Evolutionary conservation across 92 coral and sea anemone genomes (phyloP), one percentile per base, ranked within the genome.

Genomic region (Blastomussa wellsi): DNA sequence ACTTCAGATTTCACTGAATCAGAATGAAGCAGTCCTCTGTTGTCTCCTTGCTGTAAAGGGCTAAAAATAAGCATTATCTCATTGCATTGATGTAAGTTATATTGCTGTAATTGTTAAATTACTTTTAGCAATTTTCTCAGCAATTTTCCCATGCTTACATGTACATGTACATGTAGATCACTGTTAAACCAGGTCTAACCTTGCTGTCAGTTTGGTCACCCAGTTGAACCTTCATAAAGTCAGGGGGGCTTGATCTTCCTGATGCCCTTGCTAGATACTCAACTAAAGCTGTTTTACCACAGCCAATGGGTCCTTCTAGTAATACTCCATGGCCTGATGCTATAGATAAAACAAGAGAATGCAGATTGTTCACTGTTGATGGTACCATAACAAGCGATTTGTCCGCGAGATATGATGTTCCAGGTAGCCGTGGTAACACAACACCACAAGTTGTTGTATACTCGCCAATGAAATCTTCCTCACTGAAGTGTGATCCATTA

Each of bases 131-230:
- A n/a, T n/a, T n/a, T n/a, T n/a, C n/a, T n/a, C n/a, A n/a, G n/a
- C n/a, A n/a, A n/a, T n/a, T n/a, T n/a, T n/a, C n/a, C n/a, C n/a
- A n/a, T n/a, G n/a, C 44, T 39, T 39, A 3, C 44, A 3, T 3
- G 44, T 39, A 39, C 44, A 39, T 39, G 7, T 39, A 39, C 44
- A 41, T 41, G 44, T 41, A 41, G 4, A 41, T 41, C 44, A 41
- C 44, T 41, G 3, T 7, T 41, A 38, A 22, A 20, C 38, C 16
- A 74, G 24, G 4, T 29, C 75, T 19, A 80, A 95, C 99, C 99
- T 96, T 96, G 78, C 99, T 94, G 74, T 96, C 99, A 26, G 97
- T 94, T 86, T 96, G 99, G 74, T 94, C 98, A 75, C 99, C 99
- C 42, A 96, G 92, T 84, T 96, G 99, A 47, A 96, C 94, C 83